These are phyloP conservation scores for Drosophila robusta DNA, from an alignment of 2,888 invertebrate genomes.

Conservation along the genomic window DNA sequence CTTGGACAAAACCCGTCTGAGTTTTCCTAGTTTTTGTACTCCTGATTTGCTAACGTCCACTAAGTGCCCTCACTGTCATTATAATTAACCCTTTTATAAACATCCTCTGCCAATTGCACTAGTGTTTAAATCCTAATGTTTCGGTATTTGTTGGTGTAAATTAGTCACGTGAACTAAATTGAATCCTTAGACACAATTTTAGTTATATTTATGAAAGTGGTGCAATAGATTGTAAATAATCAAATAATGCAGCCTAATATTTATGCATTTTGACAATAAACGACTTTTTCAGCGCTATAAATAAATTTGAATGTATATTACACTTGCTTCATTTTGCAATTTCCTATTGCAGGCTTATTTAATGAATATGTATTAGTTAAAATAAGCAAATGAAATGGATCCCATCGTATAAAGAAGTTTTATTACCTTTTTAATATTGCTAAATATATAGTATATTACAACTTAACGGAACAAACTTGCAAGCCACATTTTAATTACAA, in stretches of 20 bases:
- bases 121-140: no score
- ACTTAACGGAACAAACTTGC: background rate
- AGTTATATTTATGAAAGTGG: background rate
- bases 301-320: no score
- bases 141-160: no score
- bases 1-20: no score
- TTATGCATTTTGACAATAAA: no score
- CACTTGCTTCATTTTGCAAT: background rate
- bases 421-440: constrained; percentile 3
- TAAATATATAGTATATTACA: background rate
- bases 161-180: no score
- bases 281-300: no score
- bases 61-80: constrained; percentile 46
- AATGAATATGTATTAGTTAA: background rate
- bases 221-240: background rate
- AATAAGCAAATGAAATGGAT: background rate
- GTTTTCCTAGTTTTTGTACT: no score
- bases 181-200: background rate
- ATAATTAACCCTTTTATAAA: constrained; percentile 74
- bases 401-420: background rate
- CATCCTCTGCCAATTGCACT: constrained; percentile 34
- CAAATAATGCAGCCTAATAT: no score
- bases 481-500: background rate
- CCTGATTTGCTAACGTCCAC: constrained; percentile 14
- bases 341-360: background rate